Conservation (phyloP, 2,113 vertebrate species). For the Nettapus auritus region DNA sequence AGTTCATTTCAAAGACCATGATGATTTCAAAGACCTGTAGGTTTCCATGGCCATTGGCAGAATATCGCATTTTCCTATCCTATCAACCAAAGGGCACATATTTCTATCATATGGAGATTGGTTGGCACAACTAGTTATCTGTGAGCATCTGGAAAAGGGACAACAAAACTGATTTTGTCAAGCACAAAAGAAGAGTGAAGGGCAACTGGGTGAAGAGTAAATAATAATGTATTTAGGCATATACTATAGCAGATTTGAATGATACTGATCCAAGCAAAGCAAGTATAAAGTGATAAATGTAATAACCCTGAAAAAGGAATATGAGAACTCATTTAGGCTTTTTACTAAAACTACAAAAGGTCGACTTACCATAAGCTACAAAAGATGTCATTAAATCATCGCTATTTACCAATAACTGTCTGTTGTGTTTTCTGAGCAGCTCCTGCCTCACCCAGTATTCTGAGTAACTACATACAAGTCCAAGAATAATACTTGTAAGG, state of each 20-base stretch:
- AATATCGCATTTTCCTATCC: neutral
- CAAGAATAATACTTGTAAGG: neutral
- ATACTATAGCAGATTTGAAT: neutral
- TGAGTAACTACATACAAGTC: neutral
- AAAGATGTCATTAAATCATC: neutral
- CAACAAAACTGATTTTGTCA: neutral
- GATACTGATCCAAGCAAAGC: neutral
- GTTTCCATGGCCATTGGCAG: neutral
- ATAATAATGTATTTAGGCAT: neutral
- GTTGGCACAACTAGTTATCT: neutral
- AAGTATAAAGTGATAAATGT: neutral
- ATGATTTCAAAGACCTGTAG: too few species aligned
- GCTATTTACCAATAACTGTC: neutral
- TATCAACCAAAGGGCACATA: neutral
- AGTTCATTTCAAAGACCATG: neutral
- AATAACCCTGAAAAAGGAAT: neutral
- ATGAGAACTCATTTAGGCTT: neutral
- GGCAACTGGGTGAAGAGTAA: neutral
- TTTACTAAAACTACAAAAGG: neutral
- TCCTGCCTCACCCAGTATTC: neutral
- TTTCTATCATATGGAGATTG: neutral
- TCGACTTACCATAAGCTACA: neutral
- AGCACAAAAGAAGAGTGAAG: neutral
- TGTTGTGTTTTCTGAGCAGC: neutral
- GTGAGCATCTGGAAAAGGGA: neutral